Evolutionary conservation across 2,888 invertebrate species (phyloP), one percentile per base, ranked within the genome.

Genomic region (Zhuqinia jingwanae): DNA sequence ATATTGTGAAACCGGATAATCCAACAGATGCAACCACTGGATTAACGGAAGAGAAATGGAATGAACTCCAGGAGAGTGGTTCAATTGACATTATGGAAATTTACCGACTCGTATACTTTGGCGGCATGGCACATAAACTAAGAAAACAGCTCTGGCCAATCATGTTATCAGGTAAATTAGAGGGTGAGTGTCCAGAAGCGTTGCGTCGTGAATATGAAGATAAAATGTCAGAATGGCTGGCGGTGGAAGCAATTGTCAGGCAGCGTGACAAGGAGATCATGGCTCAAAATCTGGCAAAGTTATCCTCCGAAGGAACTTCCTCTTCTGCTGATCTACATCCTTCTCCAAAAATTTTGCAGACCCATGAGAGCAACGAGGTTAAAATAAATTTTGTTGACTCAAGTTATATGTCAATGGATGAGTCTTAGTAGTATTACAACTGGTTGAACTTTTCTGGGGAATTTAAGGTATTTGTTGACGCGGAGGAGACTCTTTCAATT

Each of bases 201-300:
- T 63, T 90, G 10, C 60, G 90, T 27, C 47, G 83, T 56, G 90
- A 90, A 20, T 91, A 90, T 78, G 97, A 98, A 92, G 96, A 96
- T 6, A 96, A 96, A 0, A 97, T 98, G 96, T 97, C 97, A 0
- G 98, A 98, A 92, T 98, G 98, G 98, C 92, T 97, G 87, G 97
- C 97, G 0, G 97, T 98, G 0, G 98, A 99, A 92, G 97, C 97
- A 0, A 97, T 98, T 88, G 97, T 98, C 0, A 93, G 95, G 73
- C 96, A 97, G 92, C 93, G 95, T 8, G 97, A 97, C 91, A 95
- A 95, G 88, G 97, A 97, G 92, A 95, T 95, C 60, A 96, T 96
- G 87, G 97, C 97, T 0, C 95, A 95, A 11, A 97, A 97, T 56
- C 95, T 97, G 76, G 97, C 97, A 6, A 95, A 97, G 91, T 93